Conservation (phyloP, 92 coral and sea anemone genomes). For the Pocillopora meandrina region DNA sequence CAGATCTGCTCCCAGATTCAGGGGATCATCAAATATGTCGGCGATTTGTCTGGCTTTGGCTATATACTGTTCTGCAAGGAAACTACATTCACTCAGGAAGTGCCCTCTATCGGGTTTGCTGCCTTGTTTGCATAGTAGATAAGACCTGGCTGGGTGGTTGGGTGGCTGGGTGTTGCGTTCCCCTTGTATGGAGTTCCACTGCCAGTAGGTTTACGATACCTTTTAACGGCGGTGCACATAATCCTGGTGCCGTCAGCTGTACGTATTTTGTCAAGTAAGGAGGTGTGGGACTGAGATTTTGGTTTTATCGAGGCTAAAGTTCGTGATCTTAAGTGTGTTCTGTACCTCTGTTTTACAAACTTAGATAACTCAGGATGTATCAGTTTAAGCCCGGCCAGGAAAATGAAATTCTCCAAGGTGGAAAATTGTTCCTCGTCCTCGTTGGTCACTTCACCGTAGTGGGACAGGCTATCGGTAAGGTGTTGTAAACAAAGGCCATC, state of each 20-base stretch:
- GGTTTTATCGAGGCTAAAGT: slow-evolving; percentile 45
- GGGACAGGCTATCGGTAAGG: slow-evolving; percentile 46
- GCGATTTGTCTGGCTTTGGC: slow-evolving; percentile 51
- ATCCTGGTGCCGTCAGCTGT: slow-evolving; percentile 31
- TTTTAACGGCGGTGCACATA: slow-evolving; percentile 11
- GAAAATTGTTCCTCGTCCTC: slow-evolving; percentile 71
- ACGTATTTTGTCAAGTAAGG: slow-evolving; percentile 39
- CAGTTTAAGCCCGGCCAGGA: slow-evolving; percentile 37
- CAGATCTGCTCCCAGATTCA: slow-evolving; percentile 17
- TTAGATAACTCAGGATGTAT: slow-evolving; percentile 32
- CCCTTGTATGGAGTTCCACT: not conserved
- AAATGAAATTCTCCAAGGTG: slow-evolving; percentile 52
- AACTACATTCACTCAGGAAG: slow-evolving; percentile 19
- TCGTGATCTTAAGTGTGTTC: slow-evolving; percentile 28
- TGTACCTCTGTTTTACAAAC: slow-evolving; percentile 32
- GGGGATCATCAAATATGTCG: slow-evolving; percentile 35
- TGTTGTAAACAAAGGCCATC: not conserved
- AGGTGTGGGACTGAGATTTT: slow-evolving; percentile 22
- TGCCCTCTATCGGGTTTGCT: slow-evolving; percentile 4
- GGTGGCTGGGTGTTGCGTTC: not conserved
- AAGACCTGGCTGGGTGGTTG: slow-evolving; percentile 11
- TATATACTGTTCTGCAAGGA: slow-evolving; percentile 42
- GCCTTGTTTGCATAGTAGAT: slow-evolving; percentile 34
- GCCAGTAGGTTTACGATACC: not conserved
- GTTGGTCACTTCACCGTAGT: slow-evolving; percentile 58